Evolutionary conservation across 2,888 invertebrate genomes (phyloP).

Genomic region (Galerucella nymphaeae): DNA sequence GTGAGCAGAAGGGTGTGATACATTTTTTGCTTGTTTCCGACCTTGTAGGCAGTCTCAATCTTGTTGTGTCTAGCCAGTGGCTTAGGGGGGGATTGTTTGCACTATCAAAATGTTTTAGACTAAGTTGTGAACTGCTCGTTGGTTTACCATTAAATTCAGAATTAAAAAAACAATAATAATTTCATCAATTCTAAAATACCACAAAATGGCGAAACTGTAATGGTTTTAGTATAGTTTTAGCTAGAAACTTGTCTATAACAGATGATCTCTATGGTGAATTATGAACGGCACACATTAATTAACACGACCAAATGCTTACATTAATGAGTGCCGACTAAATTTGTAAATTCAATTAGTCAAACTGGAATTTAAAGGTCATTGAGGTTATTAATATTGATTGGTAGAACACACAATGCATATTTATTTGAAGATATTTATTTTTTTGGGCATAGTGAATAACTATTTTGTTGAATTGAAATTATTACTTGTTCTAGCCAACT

Average conservation of each 20-base stretch:
- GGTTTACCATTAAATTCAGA: too few species aligned
- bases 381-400: constrained; percentile 6
- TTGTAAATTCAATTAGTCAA: constrained; percentile 14
- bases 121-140: too few species aligned
- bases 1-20: too few species aligned
- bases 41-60: too few species aligned
- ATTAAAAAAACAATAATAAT: too few species aligned
- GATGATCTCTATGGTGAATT: constrained; percentile 1
- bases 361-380: constrained; percentile 7
- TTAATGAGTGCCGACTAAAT: constrained; percentile 11
- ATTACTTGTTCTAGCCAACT: too few species aligned
- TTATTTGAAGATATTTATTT: neutral
- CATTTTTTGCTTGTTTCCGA: too few species aligned
- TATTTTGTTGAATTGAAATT: too few species aligned
- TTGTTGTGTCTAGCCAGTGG: too few species aligned
- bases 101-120: too few species aligned
- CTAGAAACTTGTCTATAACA: constrained; percentile 4
- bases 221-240: neutral
- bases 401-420: neutral
- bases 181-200: neutral
- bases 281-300: constrained; percentile 6
- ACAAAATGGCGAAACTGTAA: neutral
- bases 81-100: too few species aligned
- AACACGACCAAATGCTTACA: constrained; percentile 13
- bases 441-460: too few species aligned